Conservation (phyloP, 2,888 invertebrate species). For the Agonopterix heracliana region DNA sequence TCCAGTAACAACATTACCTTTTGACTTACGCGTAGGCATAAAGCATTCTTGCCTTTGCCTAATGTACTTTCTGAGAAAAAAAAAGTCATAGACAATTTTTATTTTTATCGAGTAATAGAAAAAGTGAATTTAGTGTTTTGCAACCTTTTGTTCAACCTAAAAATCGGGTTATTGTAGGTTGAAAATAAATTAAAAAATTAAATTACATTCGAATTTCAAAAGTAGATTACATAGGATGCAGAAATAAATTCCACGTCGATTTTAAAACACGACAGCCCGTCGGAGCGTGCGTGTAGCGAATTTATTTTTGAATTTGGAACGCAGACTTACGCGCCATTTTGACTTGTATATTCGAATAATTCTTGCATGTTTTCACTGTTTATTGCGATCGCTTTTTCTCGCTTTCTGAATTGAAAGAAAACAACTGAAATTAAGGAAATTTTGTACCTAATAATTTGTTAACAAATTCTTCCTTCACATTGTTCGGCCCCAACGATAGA, state of each 20-base stretch:
- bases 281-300: constrained; percentile 61
- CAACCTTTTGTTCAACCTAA: too few relatives aligned
- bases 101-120: background rate
- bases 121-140: too few relatives aligned
- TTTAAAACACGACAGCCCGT: constrained; percentile 61
- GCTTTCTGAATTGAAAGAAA: too few relatives aligned
- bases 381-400: background rate
- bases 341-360: constrained; percentile 56
- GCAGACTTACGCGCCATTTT: constrained; percentile 71
- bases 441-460: too few relatives aligned
- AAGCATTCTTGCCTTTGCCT: constrained; percentile 37
- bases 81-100: background rate
- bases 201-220: constrained; percentile 24
- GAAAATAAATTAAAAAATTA: background rate
- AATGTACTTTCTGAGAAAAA: constrained; percentile 4
- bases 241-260: constrained; percentile 50
- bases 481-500: too few relatives aligned
- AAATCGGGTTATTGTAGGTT: background rate
- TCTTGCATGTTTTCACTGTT: constrained; percentile 39
- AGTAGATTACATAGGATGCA: constrained; percentile 21
- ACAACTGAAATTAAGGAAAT: too few relatives aligned
- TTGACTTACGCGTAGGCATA: constrained; percentile 62
- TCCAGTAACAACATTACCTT: constrained; percentile 39
- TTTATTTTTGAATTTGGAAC: constrained; percentile 76
- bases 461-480: too few relatives aligned